Evolutionary conservation across 2,888 invertebrate species (phyloP).

Genomic region (Zaprionus bogoriensis): DNA sequence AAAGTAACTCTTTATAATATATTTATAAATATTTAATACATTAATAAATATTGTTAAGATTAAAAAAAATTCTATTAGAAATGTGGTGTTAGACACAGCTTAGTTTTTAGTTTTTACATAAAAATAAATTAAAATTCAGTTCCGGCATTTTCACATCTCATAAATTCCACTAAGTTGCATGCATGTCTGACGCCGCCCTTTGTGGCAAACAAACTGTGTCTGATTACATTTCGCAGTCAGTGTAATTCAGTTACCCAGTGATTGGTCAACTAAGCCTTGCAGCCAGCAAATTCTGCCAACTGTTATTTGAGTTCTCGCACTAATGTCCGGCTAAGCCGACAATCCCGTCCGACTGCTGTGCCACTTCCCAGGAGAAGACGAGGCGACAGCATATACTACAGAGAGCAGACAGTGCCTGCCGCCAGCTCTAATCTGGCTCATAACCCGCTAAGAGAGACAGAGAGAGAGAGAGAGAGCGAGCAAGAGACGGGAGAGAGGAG

Average conservation of each 20-base stretch:
- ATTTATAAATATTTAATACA: no score
- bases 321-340: conserved; percentile 40
- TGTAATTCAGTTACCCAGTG: conserved; percentile 39
- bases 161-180: background rate
- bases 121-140: background rate
- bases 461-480: background rate
- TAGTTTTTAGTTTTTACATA: background rate
- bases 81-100: no score
- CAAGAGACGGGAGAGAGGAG: conserved; percentile 1
- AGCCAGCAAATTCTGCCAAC: conserved; percentile 7
- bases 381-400: background rate
- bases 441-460: conserved; percentile 7
- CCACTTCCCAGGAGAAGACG: conserved; percentile 2
- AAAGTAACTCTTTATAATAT: no score
- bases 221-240: conserved; percentile 9
- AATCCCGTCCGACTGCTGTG: conserved; percentile 30
- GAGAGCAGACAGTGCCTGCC: conserved; percentile 10
- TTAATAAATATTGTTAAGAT: no score
- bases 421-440: conserved; percentile 42
- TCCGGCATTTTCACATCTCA: background rate
- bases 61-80: no score
- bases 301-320: conserved; percentile 5
- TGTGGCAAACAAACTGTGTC: conserved; percentile 1
- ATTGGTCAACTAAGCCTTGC: conserved; percentile 27
- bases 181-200: background rate